phyloP scores from a whole-genome alignment of 2,888 invertebrate species.

The Plutella xylostella region DNA sequence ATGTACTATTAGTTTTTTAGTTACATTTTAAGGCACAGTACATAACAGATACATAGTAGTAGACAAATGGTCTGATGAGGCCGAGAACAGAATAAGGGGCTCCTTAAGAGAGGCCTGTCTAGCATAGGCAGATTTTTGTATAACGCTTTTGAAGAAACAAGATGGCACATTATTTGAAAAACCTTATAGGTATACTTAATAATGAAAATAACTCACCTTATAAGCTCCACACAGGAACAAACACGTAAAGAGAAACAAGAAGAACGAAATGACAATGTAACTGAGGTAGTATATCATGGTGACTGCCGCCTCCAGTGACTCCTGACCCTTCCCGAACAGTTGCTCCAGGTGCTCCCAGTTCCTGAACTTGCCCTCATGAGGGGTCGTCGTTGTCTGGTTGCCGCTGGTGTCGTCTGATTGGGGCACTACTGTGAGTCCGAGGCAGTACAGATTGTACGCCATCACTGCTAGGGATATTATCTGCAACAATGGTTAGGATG shows the following conservation, averaged over 20 bases:
- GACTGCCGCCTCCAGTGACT: slow-evolving; percentile 34
- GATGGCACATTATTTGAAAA: too few species aligned
- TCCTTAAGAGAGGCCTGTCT: too few species aligned
- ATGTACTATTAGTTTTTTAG: too few species aligned
- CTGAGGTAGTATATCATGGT: slow-evolving; percentile 43
- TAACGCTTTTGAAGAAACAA: too few species aligned
- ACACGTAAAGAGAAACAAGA: slow-evolving; percentile 42
- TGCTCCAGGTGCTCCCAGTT: slow-evolving; percentile 50
- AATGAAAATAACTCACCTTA: slow-evolving; percentile 48
- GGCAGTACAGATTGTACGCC: slow-evolving; percentile 42
- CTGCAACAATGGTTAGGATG: slow-evolving; percentile 24
- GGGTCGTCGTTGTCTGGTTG: too few species aligned
- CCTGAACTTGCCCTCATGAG: slow-evolving; percentile 36
- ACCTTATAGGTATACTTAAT: too few species aligned
- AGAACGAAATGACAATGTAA: slow-evolving; percentile 39
- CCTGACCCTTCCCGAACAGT: slow-evolving; percentile 44
- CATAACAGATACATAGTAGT: too few species aligned
- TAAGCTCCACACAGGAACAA: slow-evolving; percentile 51
- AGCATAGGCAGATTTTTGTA: too few species aligned
- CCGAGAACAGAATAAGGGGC: too few species aligned
- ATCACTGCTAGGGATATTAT: slow-evolving; percentile 46
- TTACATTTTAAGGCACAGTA: too few species aligned
- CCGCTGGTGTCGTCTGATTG: slow-evolving; percentile 29
- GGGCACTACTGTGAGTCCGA: slow-evolving; percentile 40
- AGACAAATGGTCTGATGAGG: too few species aligned